Percentiles rank a stretch among this genome's conserved stretches.
Conservation (phyloP, 2,797 vertebrate species). For the Hemibagrus guttatus region DNA sequence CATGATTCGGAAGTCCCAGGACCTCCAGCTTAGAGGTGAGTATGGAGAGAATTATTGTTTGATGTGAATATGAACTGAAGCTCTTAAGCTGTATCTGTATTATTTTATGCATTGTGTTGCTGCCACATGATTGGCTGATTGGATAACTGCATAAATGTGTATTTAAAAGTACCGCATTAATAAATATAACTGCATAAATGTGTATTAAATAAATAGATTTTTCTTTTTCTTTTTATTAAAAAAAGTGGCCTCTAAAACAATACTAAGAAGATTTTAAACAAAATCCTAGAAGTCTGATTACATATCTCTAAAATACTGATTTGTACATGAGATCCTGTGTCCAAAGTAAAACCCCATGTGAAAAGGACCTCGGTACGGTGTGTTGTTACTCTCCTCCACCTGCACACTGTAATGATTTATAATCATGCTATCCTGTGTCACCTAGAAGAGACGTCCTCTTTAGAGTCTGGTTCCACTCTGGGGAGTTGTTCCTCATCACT, state of each 20-base stretch:
- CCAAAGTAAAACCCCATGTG: neutral
- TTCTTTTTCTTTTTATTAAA: neutral
- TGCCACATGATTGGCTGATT: no score
- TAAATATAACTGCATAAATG: no score
- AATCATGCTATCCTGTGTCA: neutral
- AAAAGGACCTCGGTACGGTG: neutral
- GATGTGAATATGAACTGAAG: no score
- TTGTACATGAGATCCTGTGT: neutral
- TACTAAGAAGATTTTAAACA: neutral
- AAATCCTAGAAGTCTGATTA: neutral
- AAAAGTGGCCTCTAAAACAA: neutral
- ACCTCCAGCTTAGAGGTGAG: no score
- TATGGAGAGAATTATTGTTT: no score
- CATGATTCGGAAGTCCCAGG: no score
- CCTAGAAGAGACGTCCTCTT: neutral
- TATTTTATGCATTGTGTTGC: no score
- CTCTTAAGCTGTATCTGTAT: no score
- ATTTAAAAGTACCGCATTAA: no score
- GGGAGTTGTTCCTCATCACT: neutral
- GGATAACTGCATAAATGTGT: no score
- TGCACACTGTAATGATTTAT: neutral
- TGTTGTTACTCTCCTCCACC: neutral
- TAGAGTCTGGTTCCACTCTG: neutral
- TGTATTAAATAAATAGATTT: no score
- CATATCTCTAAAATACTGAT: neutral